Base-by-base conservation (phyloP, 2,797 vertebrate genomes). In the Erpetoichthys calabaricus region DNA sequence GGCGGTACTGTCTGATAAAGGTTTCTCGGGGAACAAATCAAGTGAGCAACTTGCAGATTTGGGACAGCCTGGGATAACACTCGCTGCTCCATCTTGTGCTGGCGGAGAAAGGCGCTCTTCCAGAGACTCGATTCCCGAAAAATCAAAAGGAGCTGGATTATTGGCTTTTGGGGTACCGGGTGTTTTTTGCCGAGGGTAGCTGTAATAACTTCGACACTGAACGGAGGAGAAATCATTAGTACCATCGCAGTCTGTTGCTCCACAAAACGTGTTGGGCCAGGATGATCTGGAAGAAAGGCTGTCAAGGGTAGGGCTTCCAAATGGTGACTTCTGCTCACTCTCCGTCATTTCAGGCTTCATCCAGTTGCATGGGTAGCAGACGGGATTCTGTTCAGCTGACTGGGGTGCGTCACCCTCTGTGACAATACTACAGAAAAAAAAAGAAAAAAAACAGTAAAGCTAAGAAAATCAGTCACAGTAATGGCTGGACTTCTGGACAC, bases 121-220 rank as follows among this genome's bases (percentile, higher is more conserved):
- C 0, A 66, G 59, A 25, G 68, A 73, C 61, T 85, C 87, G 47
- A 73, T 71, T 41, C 70, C 72, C 1, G 86, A 79, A 0, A 90
- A 86, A 62, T 92, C 89, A 5, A 91, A 82, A 4, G 90, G 82
- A 66, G 89, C 87, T 43, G 91, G 86, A 45, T 87, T 85, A 65
- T 81, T 91, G 72, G 82, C 87, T 79, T 91, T 93, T 55, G 88
- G 80, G 45, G 83, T 88, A 71, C 83, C 85, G 3, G 84, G 87
- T 5, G 89, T 85, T 72, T 94, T 90, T 69, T 97, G 94, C 42
- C 94, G 83, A 53, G 94, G 95, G 64, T 97, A 99, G 62, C 95
- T 99, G 70, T 94, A 97, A 72, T 90, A 90, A 73, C 94, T 98
- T 58, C 86, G 83, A 71, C 88, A 89, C 44, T 86, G 78, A 55